Evolutionary conservation across 2,888 invertebrate species (phyloP), one percentile per base, ranked within the genome.

Genomic region (Agrilus biguttatus): DNA sequence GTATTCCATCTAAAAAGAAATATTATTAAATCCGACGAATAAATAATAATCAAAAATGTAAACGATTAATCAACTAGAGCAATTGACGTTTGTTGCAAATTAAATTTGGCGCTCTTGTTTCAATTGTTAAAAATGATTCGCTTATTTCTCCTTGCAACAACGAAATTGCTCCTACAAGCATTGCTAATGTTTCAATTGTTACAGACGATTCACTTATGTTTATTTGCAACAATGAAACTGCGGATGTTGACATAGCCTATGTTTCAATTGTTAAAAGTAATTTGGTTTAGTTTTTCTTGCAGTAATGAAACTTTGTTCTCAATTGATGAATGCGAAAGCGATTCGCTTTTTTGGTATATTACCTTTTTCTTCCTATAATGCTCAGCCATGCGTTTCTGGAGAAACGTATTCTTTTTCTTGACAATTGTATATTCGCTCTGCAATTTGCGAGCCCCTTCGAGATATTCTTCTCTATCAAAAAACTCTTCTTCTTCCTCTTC

Each of bases 381-480:
- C 36, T 60, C 60, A 2, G 55, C 54, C 49, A 64, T 54, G 48
- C 61, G 62, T 41, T 55, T 58, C 39, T 64, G 62, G 4, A 63
- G 50, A 43, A 58, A 53, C 39, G 51, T 55, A 48, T 61, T 63
- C 46, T 52, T 55, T 14, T 55, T 48, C 48, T 44, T 45, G 35
- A 43, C 13, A 14, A 41, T 13, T 14, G 39, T 45, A 32, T 49
- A 43, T 43, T 53, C 51, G 12, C 39, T 23, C 28, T 45, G 33
- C 32, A 54, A 39, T 5, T 33, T 32, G 34, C 37, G 46, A 33
- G 51, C 51, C 7, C 40, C 23, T 32, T 48, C 46, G 23, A 49
- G 43, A 38, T 49, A 51, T 10, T 37, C 42, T 37, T 51, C 49
- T 40, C 53, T 46, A 28, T 54, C 49, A 17, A 52, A 39, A 37